Evolutionary conservation across 30 jellyfish, hydroid and myxozoan genomes (phyloP), one percentile per base, ranked within the genome.

Genomic region (Pelagia noctiluca): DNA sequence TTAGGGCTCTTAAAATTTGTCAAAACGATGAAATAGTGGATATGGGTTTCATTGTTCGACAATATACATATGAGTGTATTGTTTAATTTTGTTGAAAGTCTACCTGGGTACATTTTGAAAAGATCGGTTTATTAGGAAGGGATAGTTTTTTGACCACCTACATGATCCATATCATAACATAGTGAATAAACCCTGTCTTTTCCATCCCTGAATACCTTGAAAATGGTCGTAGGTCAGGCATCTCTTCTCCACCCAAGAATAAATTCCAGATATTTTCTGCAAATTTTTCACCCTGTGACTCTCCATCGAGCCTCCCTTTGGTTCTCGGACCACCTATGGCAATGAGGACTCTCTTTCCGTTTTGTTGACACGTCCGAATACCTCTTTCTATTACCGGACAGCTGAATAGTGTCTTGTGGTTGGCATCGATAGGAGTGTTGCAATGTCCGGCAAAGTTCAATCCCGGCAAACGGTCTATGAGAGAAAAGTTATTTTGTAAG

Each of bases 271-370:
- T 84, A 34, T 78, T 84, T 28, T 84, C 88, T 37, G 97, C 97
- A 63, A 90, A 90, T 37, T 82, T 82, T 50, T 90, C 97, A 19
- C 93, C 97, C 66, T 78, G 86, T n/a, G 84, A 64, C 30, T 66
- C 93, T 33, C 95, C 85, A 28, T 78, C 88, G 60, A 90, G 83
- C 7, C 75, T 64, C 12, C 74, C 65, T n/a, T 71, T 66, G 0
- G 84, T 82, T 24, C 80, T 68, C 11, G 95, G 97, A 11, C 97
- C 97, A 66, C 97, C 97, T 13, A 90, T 76, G 30, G 96, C 97
- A 77, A 90, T 90, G 63, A 90, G 80, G 0, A 90, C 91, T 35
- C 83, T 90, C 80, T 82, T 80, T 22, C 88, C 97, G 62, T 76
- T 78, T 25, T 83, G 48, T 30, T 90, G 97, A 35, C 97, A 90